Evolutionary conservation across 2,113 vertebrate genomes (phyloP).

Genomic region (Corvus cornix): DNA sequence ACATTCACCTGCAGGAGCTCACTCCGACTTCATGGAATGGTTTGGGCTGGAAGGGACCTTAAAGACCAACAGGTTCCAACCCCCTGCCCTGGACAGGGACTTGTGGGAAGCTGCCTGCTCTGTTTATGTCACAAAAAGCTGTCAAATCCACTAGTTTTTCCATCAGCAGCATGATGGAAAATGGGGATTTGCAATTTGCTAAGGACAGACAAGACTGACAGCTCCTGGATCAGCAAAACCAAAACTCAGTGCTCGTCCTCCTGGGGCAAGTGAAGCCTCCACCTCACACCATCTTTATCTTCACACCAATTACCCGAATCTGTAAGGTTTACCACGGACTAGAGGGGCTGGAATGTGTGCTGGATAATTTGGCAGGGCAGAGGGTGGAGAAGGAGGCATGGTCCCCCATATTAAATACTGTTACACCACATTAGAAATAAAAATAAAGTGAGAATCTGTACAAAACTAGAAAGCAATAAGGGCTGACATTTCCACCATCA

Average conservation of each 20-base stretch:
- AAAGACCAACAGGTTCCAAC: background rate
- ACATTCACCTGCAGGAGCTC: background rate
- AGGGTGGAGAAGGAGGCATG: background rate
- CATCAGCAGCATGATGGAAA: background rate
- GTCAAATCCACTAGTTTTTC: background rate
- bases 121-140: background rate
- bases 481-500: background rate
- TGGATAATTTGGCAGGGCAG: background rate
- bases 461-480: background rate
- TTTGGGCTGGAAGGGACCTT: background rate
- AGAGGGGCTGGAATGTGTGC: background rate
- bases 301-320: background rate
- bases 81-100: background rate
- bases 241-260: background rate
- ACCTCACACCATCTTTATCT: background rate
- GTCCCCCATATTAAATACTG: background rate
- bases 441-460: background rate
- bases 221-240: background rate
- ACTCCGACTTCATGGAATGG: background rate
- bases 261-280: background rate
- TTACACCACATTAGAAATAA: background rate
- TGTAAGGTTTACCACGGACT: background rate
- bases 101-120: background rate
- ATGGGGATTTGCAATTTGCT: background rate
- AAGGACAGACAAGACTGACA: background rate